These are phyloP conservation scores for Drosophila bocki DNA, from an alignment of 1,140 invertebrate genomes.

Conservation along the genomic window DNA sequence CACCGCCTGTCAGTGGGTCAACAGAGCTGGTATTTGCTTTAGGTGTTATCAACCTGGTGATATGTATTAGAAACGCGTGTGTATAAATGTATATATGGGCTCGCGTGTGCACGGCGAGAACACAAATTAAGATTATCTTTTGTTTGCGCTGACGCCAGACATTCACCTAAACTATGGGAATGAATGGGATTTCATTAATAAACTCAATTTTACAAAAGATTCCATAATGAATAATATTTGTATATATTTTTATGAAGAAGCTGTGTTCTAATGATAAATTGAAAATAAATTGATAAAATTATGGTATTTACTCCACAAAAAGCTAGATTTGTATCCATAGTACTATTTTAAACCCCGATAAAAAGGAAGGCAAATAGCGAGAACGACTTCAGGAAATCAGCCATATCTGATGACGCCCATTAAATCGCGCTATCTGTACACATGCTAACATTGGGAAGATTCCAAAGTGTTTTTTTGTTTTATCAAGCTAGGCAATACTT, in stretches of 20 bases:
- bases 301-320: background rate
- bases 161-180: background rate
- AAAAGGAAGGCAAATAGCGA: background rate
- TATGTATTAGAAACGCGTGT: slow-evolving; percentile 22
- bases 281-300: background rate
- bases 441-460: slow-evolving; percentile 2
- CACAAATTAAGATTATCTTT: slow-evolving; percentile 7
- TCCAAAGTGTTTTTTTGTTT: background rate
- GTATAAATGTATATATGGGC: background rate
- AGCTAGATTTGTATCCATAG: background rate
- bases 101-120: slow-evolving; percentile 5
- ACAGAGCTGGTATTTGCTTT: slow-evolving; percentile 16
- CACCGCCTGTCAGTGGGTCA: slow-evolving; percentile 53
- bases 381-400: background rate
- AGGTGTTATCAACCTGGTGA: slow-evolving; percentile 20
- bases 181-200: background rate
- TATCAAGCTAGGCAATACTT: background rate
- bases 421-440: background rate
- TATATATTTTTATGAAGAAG: too few relatives aligned
- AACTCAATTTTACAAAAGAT: background rate
- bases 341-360: background rate
- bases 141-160: background rate
- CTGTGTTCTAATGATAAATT: background rate
- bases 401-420: background rate
- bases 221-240: background rate